Percentiles rank a stretch among this genome's conserved stretches.
These are phyloP conservation scores for Ceuthmochares aereus DNA, from an alignment of 2,113 vertebrate species.

Conservation along the genomic window DNA sequence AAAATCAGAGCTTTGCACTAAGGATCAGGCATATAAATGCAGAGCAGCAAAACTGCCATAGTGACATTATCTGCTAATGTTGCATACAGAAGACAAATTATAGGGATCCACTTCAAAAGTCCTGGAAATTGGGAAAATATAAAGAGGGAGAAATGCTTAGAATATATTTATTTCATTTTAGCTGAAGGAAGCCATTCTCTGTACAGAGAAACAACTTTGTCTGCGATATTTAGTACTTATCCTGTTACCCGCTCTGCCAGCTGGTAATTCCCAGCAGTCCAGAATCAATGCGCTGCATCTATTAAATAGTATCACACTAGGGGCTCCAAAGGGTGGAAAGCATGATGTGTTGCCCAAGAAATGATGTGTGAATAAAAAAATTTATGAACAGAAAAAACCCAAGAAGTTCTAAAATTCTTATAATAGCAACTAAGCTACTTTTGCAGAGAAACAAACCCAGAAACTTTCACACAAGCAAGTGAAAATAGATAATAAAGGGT, in stretches of 20 bases:
- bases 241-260: neutral
- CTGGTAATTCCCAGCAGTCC: neutral
- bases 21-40: neutral
- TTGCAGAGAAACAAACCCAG: neutral
- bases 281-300: neutral
- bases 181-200: neutral
- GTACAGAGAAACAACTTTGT: neutral
- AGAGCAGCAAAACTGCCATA: neutral
- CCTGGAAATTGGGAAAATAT: neutral
- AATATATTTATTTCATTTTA: neutral
- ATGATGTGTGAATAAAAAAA: neutral
- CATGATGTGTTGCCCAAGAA: constrained; percentile 7
- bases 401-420: neutral
- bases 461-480: neutral
- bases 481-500: neutral
- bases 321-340: neutral
- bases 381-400: neutral
- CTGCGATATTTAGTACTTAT: neutral
- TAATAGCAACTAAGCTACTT: neutral
- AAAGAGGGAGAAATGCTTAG: neutral
- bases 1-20: neutral
- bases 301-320: neutral
- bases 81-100: neutral
- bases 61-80: neutral
- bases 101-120: neutral